Evolutionary conservation across 2,888 invertebrate genomes (phyloP), one percentile per base, ranked within the genome.

Genomic region (Hydrotaea cyrtoneurina): DNA sequence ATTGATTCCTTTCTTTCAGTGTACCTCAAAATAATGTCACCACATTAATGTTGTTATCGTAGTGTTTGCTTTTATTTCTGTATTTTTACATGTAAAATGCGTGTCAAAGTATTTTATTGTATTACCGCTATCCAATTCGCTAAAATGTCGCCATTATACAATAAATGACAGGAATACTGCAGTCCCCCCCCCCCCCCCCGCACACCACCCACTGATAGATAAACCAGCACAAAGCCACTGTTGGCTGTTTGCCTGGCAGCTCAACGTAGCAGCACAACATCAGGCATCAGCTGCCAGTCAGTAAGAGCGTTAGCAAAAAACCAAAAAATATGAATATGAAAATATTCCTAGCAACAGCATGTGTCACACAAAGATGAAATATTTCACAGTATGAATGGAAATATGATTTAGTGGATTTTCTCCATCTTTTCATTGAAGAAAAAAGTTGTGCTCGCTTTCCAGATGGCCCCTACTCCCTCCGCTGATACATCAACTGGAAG

Each of bases 41-140:
- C 13, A n/a, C 50, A n/a, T 50, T 50, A 50, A 13, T 50, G n/a
- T 50, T 50, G 15, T n/a, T 50, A 2, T 50, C 13, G 39, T 39
- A 10, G 39, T 39, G 8, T 39, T 8, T 39, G 7, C 10, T 39
- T 8, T 39, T 39, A 13, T 50, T 50, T 50, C 5, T n/a, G 15
- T 50, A 2, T 50, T n/a, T 15, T 1, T n/a, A n/a, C 50, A 50
- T 50, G n/a, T 50, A 77, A 88, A 83, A 79, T 55, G 7, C 64
- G 53, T 77, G 77, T 71, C 46, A 80, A 78, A 83, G 78, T 78
- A 83, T 82, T 81, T 78, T 64, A 76, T 76, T 76, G 69, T 76
- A 73, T 77, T 77, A 59, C 23, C 72, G 72, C 78, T 80, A 78
- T 71, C 21, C 53, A 75, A 80, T 64, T 64, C 17, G 75, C 62